These are phyloP conservation scores for Acanthosepion lycidas DNA, from an alignment of 2,888 invertebrate genomes.

Conservation along the genomic window DNA sequence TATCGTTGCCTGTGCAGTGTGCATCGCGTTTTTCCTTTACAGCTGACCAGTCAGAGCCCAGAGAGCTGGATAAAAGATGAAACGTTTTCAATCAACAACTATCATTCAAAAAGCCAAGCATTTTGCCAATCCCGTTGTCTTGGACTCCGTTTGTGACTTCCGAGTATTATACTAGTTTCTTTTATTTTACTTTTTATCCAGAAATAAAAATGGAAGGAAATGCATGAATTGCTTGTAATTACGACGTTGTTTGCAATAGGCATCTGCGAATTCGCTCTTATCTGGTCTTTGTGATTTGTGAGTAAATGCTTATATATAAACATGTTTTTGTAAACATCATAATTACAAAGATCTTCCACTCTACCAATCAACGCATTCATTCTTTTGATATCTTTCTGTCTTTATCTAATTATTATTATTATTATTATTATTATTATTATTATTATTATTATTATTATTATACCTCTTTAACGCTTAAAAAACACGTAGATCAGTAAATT, in stretches of 20 bases:
- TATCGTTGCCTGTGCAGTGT: background rate
- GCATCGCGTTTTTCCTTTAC: background rate
- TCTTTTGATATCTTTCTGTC: too few species aligned
- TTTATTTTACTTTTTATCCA: background rate
- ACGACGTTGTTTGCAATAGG: background rate
- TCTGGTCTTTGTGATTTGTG: too few species aligned
- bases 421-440: too few species aligned
- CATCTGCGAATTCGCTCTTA: background rate
- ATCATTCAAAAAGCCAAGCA: background rate
- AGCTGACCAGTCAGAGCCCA: background rate
- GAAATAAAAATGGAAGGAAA: background rate
- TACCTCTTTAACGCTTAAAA: too few species aligned
- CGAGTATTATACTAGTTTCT: background rate
- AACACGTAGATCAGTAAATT: too few species aligned
- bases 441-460: too few species aligned
- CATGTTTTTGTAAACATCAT: background rate
- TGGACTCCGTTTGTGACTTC: background rate
- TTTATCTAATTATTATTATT: too few species aligned
- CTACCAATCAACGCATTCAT: too few species aligned
- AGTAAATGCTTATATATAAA: background rate
- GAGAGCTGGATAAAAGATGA: background rate
- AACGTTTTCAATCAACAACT: background rate
- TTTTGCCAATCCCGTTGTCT: background rate
- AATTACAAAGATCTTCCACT: too few species aligned
- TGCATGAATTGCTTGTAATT: background rate